phyloP scores from a whole-genome alignment of 2,113 vertebrate species.

The Corythoichthys haematopterus region DNA sequence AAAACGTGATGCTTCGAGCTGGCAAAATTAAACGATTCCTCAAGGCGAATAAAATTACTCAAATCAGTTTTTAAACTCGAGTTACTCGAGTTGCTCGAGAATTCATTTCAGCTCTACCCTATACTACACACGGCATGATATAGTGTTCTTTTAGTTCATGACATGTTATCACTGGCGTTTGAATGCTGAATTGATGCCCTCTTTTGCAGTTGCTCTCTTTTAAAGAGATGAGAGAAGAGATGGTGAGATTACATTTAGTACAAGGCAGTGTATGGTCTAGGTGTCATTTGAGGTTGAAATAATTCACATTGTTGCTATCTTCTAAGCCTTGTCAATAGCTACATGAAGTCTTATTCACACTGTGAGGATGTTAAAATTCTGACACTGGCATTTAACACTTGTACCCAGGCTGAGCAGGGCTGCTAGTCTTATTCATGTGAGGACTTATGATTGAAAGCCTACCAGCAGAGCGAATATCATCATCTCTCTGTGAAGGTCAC shows the following conservation, averaged over 20 bases:
- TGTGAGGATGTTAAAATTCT: background rate
- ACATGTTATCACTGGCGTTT: too few species aligned
- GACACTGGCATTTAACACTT: background rate
- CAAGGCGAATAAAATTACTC: too few species aligned
- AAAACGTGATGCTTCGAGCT: too few species aligned
- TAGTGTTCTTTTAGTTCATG: too few species aligned
- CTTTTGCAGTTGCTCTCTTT: too few species aligned
- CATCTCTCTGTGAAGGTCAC: constrained; percentile 5
- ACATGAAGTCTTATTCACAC: background rate
- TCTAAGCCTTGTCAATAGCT: background rate
- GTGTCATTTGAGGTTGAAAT: background rate
- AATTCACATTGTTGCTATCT: background rate
- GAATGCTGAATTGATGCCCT: too few species aligned
- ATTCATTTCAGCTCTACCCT: too few species aligned
- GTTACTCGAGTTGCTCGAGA: too few species aligned
- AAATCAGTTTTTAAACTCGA: too few species aligned
- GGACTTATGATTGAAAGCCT: constrained; percentile 15
- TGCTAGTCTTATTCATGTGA: background rate
- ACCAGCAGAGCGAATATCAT: constrained; percentile 8
- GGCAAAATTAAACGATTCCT: too few species aligned
- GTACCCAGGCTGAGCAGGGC: background rate
- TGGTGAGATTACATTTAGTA: background rate
- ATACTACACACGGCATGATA: too few species aligned
- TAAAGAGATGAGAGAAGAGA: too few species aligned
- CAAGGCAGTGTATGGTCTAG: background rate